phyloP scores from a whole-genome alignment of 2,113 vertebrate species.

The Turnix velox region DNA sequence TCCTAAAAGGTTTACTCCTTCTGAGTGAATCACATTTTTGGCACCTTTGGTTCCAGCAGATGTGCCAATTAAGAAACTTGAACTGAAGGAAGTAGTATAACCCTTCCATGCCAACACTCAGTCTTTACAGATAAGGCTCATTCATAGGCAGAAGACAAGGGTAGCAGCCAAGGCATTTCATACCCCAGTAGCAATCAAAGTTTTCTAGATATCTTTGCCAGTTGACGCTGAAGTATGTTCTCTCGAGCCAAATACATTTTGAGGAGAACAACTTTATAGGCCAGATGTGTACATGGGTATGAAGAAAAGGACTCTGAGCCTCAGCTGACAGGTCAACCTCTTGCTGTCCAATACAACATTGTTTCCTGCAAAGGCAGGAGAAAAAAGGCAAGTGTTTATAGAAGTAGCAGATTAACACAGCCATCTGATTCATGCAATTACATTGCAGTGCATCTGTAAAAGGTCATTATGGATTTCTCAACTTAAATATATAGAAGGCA shows the following conservation, averaged over 20 bases:
- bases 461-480: not conserved
- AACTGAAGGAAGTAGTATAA: not conserved
- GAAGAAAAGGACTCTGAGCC: not conserved
- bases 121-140: not conserved
- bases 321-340: not conserved
- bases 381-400: not conserved
- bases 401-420: not conserved
- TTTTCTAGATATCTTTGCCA: conserved; percentile 24
- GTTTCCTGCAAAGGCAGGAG: not conserved
- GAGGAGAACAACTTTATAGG: conserved; percentile 4
- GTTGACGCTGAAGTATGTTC: not conserved
- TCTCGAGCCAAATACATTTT: conserved; percentile 6
- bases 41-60: conserved; percentile 46
- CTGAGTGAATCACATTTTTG: not conserved
- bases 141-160: conserved; percentile 24
- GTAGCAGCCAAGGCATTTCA: conserved; percentile 25
- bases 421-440: not conserved
- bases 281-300: not conserved
- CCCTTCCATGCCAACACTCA: conserved; percentile 33
- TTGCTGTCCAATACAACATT: not conserved
- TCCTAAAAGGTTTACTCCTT: conserved; percentile 8
- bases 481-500: not conserved
- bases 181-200: conserved; percentile 2
- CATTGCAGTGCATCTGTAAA: not conserved
- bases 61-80: conserved; percentile 32